Conservation (phyloP, 2,797 vertebrate species). For the Gymnopithys bicolor region DNA sequence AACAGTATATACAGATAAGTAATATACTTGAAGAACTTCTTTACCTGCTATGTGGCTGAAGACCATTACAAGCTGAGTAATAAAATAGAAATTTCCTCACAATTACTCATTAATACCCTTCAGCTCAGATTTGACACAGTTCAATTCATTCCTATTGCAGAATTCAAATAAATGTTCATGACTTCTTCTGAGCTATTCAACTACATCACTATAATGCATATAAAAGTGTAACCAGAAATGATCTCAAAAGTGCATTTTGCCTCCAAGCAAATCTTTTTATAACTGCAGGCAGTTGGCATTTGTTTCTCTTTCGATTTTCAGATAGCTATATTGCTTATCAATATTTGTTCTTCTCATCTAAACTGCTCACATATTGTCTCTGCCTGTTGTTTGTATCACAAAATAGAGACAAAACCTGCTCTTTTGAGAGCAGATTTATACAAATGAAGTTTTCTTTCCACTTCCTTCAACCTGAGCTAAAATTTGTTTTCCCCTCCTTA, state of each 20-base stretch:
- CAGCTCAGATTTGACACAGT: neutral
- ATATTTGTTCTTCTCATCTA: neutral
- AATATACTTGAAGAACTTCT: neutral
- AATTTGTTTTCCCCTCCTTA: neutral
- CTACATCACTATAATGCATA: neutral
- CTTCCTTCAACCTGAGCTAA: neutral
- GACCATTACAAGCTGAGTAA: neutral
- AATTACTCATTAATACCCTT: constrained; percentile 1
- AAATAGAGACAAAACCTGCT: neutral
- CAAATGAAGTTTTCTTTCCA: neutral
- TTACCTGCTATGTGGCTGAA: neutral
- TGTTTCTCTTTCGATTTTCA: neutral
- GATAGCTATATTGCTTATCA: neutral
- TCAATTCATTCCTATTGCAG: neutral
- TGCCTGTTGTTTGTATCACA: neutral
- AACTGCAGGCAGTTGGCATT: neutral
- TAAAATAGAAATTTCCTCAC: neutral
- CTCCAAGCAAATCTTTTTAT: neutral
- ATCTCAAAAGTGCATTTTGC: neutral
- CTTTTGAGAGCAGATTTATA: neutral
- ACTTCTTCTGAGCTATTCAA: neutral
- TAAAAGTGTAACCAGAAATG: neutral
- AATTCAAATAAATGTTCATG: constrained; percentile 21
- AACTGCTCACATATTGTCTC: neutral
- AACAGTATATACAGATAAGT: neutral